Base-by-base conservation (phyloP, 2,797 vertebrate genomes). In the Scolopax rusticola region DNA sequence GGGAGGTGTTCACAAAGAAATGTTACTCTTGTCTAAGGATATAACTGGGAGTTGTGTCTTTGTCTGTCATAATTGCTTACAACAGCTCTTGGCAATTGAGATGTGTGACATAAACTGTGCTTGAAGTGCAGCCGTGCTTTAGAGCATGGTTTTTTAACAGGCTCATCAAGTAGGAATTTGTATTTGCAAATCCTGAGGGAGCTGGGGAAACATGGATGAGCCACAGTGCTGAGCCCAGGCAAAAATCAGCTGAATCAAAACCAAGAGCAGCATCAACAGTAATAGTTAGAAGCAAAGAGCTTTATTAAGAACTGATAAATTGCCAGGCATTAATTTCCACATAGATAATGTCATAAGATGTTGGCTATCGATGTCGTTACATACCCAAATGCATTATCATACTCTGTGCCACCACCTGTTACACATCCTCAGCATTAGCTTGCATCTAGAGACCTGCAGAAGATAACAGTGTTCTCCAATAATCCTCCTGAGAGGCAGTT, bases 241-340 rank as follows among this genome's bases (percentile, higher is more conserved):
- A 92, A 94, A 96, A 95, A 76, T 20, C n/a, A 84, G 32, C 74
- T 86, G 76, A 73, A 74, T 84, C 65, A 71, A 86, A 87, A 84
- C 57, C 56, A 50, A 64, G n/a, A 92, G 41, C 48, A 76, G 60
- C 56, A 76, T 80, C 70, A 76, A 64, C 61, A 85, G 48, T 63
- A 57, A 54, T 21, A 53, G 21, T 56, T 67, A 23, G 43, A 60
- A 86, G 38, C 50, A 50, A 19, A 70, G 45, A 74, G 67, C 45
- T 91, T 87, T 95, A 81, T 80, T 89, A 94, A 79, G 80, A 87
- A 61, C 9, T 65, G 51, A 57, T 64, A 65, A 91, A 89, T 89
- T 71, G 12, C 30, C 23, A 36, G 68, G 19, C 59, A 36, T 87
- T 95, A 15, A 13, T 65, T 91, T 78, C 41, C 30, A 69, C 8